These are phyloP conservation scores for Canis aureus DNA, from an alignment of 2,113 vertebrate species.

Conservation along the genomic window DNA sequence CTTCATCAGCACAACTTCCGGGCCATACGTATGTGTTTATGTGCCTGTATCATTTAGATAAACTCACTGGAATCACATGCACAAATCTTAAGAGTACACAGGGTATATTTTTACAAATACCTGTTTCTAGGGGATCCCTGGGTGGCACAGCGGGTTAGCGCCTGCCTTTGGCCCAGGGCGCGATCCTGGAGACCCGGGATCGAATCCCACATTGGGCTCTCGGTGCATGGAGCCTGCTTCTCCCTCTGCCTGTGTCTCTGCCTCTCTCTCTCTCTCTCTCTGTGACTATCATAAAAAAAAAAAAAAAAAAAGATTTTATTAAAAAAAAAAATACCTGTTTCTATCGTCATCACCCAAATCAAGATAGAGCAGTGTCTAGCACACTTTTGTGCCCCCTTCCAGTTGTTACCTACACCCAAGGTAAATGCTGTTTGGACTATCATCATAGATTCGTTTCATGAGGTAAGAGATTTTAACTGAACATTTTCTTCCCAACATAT, in stretches of 20 bases:
- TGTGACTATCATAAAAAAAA: no score
- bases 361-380: neutral
- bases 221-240: no score
- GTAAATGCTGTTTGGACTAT: neutral
- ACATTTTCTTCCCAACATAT: neutral
- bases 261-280: no score
- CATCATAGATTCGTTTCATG: neutral
- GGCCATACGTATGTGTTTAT: rapidly evolving
- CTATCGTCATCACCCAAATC: neutral
- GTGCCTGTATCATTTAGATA: neutral
- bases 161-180: no score
- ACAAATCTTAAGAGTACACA: neutral
- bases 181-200: no score
- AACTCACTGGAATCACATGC: neutral
- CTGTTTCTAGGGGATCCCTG: neutral
- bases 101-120: neutral
- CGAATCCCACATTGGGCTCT: no score
- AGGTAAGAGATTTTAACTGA: neutral
- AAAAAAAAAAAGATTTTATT: no score
- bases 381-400: neutral
- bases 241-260: no score
- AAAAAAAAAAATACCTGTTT: neutral
- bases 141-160: no score
- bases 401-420: neutral
- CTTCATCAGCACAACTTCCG: neutral